phyloP scores from a whole-genome alignment of 2,797 vertebrate species.

The Acanthornis magna region DNA sequence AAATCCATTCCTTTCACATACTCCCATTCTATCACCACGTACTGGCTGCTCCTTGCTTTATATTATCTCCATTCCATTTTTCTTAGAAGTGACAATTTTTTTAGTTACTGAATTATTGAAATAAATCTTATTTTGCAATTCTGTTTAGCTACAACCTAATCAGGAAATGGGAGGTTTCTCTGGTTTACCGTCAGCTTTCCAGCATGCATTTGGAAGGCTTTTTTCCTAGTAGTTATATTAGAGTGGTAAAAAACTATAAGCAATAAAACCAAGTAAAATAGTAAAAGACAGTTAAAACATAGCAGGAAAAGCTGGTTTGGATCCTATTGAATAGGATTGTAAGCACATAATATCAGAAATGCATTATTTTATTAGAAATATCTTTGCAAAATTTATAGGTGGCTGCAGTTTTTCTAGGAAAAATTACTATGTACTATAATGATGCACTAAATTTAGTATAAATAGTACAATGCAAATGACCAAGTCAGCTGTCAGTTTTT shows the following conservation, averaged over 20 bases:
- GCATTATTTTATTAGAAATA: slow-evolving; percentile 20
- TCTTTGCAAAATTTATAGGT: slow-evolving; percentile 30
- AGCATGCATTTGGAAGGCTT: neutral
- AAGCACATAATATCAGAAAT: slow-evolving; percentile 2
- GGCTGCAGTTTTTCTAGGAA: slow-evolving; percentile 30
- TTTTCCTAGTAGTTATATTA: neutral
- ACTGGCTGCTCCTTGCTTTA: neutral
- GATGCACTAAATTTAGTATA: slow-evolving; percentile 22
- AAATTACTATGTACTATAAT: slow-evolving; percentile 13
- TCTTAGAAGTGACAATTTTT: neutral
- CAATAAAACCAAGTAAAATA: neutral
- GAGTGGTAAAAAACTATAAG: neutral
- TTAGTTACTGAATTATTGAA: neutral
- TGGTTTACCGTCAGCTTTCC: neutral
- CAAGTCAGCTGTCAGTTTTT: neutral
- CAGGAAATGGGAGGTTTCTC: neutral
- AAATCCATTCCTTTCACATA: neutral
- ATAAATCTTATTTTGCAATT: neutral
- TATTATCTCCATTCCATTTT: neutral
- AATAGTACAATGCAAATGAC: slow-evolving; percentile 1
- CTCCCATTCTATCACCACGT: neutral
- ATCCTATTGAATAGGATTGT: neutral
- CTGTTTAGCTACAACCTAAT: neutral
- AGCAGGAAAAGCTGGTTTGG: neutral
- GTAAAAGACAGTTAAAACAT: neutral